Base-by-base conservation (phyloP, 2,797 vertebrate genomes). In the Chanos chanos region DNA sequence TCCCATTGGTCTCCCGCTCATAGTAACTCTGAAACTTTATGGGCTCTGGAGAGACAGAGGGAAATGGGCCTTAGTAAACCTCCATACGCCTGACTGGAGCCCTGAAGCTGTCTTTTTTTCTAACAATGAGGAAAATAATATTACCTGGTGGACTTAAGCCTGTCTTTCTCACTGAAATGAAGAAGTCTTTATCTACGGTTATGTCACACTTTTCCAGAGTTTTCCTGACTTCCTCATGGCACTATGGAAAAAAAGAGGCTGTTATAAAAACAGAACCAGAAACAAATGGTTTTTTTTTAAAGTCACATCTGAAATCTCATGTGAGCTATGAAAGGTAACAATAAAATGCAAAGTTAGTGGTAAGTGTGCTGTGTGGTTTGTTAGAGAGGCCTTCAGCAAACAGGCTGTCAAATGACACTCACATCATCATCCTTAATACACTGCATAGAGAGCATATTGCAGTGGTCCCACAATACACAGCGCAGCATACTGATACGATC, bases 351-450 rank as follows among this genome's bases (percentile, higher is more conserved):
- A n/a, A n/a, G n/a, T n/a, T n/a, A n/a, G n/a, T n/a, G n/a, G n/a
- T n/a, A n/a, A n/a, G n/a, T n/a, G n/a, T n/a, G n/a, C n/a, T n/a
- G n/a, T n/a, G n/a, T n/a, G n/a, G n/a, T n/a, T n/a, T n/a, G n/a
- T n/a, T n/a, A n/a, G n/a, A n/a, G n/a, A n/a, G n/a, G n/a, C n/a
- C n/a, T n/a, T n/a, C n/a, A n/a, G 9, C 28, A 5, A 48, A 24
- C 3, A 67, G 18, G 27, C 6, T 36, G 16, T 5, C 28, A 49
- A 16, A 18, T 10, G 37, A 15, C 24, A 62, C 78, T 43, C 50
- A 98, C 96, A 91, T 99, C 93, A 0, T 99, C 96, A 0, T 94
- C 93, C 61, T 87, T 92, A 52, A 99, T 92, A 0, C 91, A 91
- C 71, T 95, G 94, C 88, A 87, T 78, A 15, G 96, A 98, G 24